These are phyloP conservation scores for Lagria hirta DNA, from an alignment of 2,888 invertebrate genomes.

Conservation along the genomic window DNA sequence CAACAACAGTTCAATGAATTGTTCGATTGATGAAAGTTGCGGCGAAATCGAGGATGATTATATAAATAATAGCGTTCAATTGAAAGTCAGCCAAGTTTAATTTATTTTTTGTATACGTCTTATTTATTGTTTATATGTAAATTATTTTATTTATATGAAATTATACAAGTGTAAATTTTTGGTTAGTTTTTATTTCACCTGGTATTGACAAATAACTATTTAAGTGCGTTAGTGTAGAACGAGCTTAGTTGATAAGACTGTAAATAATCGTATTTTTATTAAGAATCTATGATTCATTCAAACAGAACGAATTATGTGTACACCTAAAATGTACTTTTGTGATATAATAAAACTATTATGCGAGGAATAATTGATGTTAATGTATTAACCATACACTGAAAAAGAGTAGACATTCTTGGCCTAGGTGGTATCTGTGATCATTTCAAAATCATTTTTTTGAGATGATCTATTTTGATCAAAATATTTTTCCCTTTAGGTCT, in stretches of 20 bases:
- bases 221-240: conserved; percentile 36
- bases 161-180: conserved; percentile 32
- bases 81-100: conserved; percentile 38
- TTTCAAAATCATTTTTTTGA: conserved; percentile 13
- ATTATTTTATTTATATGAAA: conserved; percentile 33
- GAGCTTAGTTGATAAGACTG: conserved; percentile 46
- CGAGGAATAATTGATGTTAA: conserved; percentile 20
- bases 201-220: conserved; percentile 40
- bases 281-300: conserved; percentile 26
- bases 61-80: conserved; percentile 16
- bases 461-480: conserved; percentile 15
- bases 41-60: conserved; percentile 30
- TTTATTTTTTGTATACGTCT: conserved; percentile 20
- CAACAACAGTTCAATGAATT: conserved; percentile 43
- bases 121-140: conserved; percentile 39
- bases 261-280: conserved; percentile 41
- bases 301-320: conserved; percentile 47
- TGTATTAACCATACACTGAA: conserved; percentile 14
- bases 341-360: conserved; percentile 43
- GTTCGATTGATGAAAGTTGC: conserved; percentile 41
- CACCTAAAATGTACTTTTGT: conserved; percentile 45
- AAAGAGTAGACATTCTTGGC: conserved; percentile 8
- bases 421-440: conserved; percentile 24
- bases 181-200: conserved; percentile 33
- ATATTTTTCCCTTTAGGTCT: conserved; percentile 20